Evolutionary conservation across 1,140 invertebrate species (phyloP).

Genomic region (Mizuhopecten yessoensis): DNA sequence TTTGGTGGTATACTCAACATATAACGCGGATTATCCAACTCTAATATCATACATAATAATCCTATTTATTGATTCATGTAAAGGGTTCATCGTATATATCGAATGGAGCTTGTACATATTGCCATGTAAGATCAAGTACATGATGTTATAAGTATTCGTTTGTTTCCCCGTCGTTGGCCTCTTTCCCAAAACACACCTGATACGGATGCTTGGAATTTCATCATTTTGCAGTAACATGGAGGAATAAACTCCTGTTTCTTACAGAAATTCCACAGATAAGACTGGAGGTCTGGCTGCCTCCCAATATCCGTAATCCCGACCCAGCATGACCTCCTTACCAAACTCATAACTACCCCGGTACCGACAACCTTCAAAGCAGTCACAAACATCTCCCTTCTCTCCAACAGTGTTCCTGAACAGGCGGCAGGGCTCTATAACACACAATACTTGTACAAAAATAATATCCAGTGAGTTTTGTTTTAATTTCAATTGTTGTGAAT

Average conservation of each 20-base stretch:
- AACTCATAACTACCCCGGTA: not conserved
- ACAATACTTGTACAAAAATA: not conserved
- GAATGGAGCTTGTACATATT: too few relatives aligned
- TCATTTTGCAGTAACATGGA: not conserved
- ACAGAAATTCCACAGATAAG: not conserved
- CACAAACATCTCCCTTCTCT: too few relatives aligned
- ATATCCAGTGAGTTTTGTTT: not conserved
- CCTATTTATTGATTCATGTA: too few relatives aligned
- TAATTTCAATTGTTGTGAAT: too few relatives aligned
- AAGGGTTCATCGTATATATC: too few relatives aligned
- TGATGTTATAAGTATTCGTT: too few relatives aligned
- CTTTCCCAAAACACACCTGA: constrained; percentile 11
- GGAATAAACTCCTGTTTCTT: constrained; percentile 5
- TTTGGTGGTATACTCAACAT: too few relatives aligned
- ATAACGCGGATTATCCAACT: too few relatives aligned
- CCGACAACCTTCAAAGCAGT: too few relatives aligned
- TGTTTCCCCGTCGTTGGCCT: not conserved
- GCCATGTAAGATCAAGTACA: too few relatives aligned
- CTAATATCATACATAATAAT: too few relatives aligned
- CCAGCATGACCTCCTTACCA: not conserved
- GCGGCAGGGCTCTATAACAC: not conserved
- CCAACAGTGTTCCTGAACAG: not conserved
- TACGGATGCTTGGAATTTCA: constrained; percentile 18
- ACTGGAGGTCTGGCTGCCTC: not conserved
- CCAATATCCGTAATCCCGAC: not conserved